Conservation (phyloP, 2,113 vertebrate species). For the Cryptomyrus ogoouensis region DNA sequence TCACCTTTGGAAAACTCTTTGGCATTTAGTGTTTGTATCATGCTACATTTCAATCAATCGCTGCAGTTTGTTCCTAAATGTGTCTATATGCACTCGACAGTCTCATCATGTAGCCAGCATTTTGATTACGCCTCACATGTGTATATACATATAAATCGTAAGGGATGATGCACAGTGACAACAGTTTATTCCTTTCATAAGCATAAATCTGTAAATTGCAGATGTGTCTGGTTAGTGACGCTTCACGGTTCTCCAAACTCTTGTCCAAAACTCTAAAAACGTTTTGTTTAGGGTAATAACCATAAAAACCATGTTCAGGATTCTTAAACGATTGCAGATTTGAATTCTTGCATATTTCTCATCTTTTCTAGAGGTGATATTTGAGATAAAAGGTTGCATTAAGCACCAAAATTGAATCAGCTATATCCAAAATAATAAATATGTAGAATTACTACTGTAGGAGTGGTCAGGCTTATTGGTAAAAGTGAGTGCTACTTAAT, state of each 20-base stretch:
- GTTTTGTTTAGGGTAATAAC: neutral
- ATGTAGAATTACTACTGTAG: neutral
- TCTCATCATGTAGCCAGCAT: neutral
- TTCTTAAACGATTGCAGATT: neutral
- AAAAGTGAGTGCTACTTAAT: neutral
- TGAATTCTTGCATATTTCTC: neutral
- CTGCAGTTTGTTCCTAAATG: neutral
- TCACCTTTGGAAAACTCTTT: neutral
- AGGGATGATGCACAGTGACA: neutral
- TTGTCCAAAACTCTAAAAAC: neutral
- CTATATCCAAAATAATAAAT: neutral
- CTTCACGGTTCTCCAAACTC: neutral
- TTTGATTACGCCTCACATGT: neutral
- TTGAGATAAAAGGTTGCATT: neutral
- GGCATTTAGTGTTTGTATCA: neutral
- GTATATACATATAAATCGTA: neutral
- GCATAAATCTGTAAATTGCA: constrained; percentile 2
- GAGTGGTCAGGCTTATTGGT: neutral
- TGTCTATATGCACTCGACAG: neutral
- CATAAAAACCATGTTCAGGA: neutral
- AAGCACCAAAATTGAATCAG: neutral
- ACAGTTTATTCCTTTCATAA: neutral
- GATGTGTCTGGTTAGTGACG: neutral
- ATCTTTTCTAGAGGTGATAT: neutral
- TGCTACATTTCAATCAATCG: neutral